Conservation (phyloP, 1,140 invertebrate genomes). For the Bicyclus anynana region DNA sequence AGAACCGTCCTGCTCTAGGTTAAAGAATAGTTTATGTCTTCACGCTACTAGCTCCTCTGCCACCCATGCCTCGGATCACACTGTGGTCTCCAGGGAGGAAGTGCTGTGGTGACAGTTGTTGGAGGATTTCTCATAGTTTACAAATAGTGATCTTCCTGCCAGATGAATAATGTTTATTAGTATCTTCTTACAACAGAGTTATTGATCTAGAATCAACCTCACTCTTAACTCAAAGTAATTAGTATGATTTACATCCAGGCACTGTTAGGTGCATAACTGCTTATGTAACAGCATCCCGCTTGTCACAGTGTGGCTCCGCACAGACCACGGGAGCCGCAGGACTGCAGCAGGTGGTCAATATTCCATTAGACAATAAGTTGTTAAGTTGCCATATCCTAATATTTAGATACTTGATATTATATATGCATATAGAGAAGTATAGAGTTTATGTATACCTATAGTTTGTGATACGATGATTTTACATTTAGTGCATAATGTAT, state of each 20-base stretch:
- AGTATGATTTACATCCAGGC: background rate
- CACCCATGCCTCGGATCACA: no score
- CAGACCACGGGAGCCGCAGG: no score
- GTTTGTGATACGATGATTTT: slow-evolving; percentile 75
- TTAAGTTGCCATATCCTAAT: slow-evolving; percentile 75
- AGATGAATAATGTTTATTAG: background rate
- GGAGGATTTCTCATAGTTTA: background rate
- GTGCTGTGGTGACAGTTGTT: background rate
- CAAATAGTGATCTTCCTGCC: background rate
- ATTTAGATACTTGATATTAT: slow-evolving; percentile 71
- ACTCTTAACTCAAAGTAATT: background rate
- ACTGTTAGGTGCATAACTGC: background rate
- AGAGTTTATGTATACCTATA: slow-evolving; percentile 68
- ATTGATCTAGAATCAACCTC: background rate
- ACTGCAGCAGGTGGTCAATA: slow-evolving; percentile 47
- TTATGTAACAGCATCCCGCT: background rate
- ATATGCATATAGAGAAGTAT: slow-evolving; percentile 60
- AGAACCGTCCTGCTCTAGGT: slow-evolving; percentile 65
- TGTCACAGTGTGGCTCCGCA: no score
- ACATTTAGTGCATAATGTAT: slow-evolving; percentile 66
- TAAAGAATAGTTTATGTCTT: slow-evolving; percentile 39
- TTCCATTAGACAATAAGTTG: slow-evolving; percentile 74
- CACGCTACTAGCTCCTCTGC: slow-evolving; percentile 24
- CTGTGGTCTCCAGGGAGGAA: slow-evolving; percentile 10
- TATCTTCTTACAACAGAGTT: no score